Percentiles rank a stretch among this genome's conserved stretches.
These are phyloP conservation scores for Nothoprocta pentlandii DNA, from an alignment of 2,113 vertebrate genomes.

Conservation along the genomic window DNA sequence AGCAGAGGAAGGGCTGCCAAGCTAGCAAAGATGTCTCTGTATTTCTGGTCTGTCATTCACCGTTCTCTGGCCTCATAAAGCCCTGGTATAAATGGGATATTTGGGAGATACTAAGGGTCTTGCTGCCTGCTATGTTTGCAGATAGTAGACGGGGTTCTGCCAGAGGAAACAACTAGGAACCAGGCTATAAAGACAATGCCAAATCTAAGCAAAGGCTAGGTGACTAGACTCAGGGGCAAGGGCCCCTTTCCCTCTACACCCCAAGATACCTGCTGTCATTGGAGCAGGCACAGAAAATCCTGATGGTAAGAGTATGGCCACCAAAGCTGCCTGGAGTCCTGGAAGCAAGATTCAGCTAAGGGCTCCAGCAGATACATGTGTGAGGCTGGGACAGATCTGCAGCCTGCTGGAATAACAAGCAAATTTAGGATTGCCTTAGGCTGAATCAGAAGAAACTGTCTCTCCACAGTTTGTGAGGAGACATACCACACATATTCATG, in stretches of 20 bases:
- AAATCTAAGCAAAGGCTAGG: not conserved
- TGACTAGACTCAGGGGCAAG: not conserved
- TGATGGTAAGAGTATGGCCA: not conserved
- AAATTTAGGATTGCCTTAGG: not conserved
- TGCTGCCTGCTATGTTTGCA: not conserved
- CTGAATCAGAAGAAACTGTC: not conserved
- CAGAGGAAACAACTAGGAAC: not conserved
- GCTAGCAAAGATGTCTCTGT: not conserved
- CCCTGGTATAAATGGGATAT: not conserved
- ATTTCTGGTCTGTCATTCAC: not conserved
- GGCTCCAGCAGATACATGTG: accelerated
- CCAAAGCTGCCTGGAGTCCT: not conserved
- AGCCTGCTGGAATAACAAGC: not conserved
- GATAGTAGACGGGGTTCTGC: not conserved
- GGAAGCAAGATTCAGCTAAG: not conserved
- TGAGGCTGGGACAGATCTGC: not conserved
- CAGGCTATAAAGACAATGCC: not conserved
- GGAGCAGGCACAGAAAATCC: not conserved
- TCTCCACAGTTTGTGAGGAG: not conserved
- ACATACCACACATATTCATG: too few species aligned
- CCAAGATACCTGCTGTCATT: not conserved
- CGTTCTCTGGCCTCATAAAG: not conserved
- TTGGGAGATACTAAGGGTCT: not conserved
- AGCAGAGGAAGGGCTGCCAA: not conserved
- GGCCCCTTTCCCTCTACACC: not conserved